Evolutionary conservation across 1,140 invertebrate genomes (phyloP), one percentile per base, ranked within the genome.

Genomic region (Odontomachus brunneus): DNA sequence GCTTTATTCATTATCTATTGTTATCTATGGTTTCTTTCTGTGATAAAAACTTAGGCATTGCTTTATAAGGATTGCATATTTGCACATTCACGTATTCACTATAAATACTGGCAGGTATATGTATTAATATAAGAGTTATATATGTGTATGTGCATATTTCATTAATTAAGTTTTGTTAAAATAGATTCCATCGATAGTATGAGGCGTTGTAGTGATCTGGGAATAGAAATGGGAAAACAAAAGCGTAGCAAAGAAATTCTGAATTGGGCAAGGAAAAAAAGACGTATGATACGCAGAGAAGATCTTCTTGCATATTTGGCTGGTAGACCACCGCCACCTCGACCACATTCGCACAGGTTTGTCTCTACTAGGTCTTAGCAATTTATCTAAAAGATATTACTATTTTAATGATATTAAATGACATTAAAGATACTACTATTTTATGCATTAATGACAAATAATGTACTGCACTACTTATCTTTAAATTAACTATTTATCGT

Each of bases 221-320:
- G 96, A 51, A 92, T 96, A 88, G 96, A 97, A 91, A 95, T 95
- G 91, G 97, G 97, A 66, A 96, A 96, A 90, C 96, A 97, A 90
- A 96, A 96, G 91, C 94, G 96, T 90, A 97, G 96, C 88, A 96
- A 95, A 93, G 97, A 97, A 94, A 92, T 97, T 89, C 95, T 97
- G 87, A 96, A 96, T 89, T 97, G 97, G 97, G 96, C 96, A 9
- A 94, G 96, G 65, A 97, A 96, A 92, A 96, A 96, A 92, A 95
- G 97, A 91, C 94, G 96, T 82, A 95, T 96, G 85, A 97, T 97
- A 89, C 94, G 96, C 33, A 94, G 97, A 63, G 97, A 97, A 91
- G 97, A 97, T 91, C 93, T 97, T 26, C 94, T 97, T 88, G 96
- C 96, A n/a, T 97, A 97, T 95, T 94, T 97, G 29, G 96, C 96